Base-by-base conservation (phyloP, 2,888 invertebrate genomes). In the Drosophila meridionalis region DNA sequence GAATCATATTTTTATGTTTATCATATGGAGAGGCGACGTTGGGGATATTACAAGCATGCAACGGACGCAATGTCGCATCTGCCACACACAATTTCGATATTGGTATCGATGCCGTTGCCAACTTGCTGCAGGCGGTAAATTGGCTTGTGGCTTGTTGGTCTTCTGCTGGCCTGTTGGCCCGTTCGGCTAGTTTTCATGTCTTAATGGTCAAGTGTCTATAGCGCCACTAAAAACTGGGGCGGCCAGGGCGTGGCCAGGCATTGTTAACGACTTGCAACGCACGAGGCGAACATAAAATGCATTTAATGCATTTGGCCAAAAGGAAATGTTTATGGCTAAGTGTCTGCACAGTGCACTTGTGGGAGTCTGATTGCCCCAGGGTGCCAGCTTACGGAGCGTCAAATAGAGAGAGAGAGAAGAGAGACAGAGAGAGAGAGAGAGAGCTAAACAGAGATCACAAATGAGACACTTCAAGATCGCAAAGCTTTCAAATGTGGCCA, bases 71-170 rank as follows among this genome's bases (percentile, higher is more conserved):
- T 48, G 59, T 53, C 53, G 73, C 67, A 73, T 57, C 57, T 66
- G 81, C 52, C 52, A 73, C 63, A 76, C 59, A 62, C 82, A 73
- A 69, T 81, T 82, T 74, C 66, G 68, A 69, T 76, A 73, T 73
- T n/a, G 14, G 58, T 20, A 73, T 68, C 73, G 68, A 73, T 73
- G 55, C 36, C 45, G 48, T 45, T 67, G 50, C 58, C 68, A 58
- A 58, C 30, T 47, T 64, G 56, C 63, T 57, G 50, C 57, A 61
- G 50, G 55, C 14, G n/a, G 42, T 42, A 28, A 57, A 30, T 57
- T 58, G 58, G 45, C 45, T 47, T 47, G 42, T 47, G 42, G 48
- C 55, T n/a, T 12, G 68, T 38, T 69, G 69, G 69, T 52, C 52
- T 30, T 11, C 30, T 47, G 63, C 58, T 45, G 55, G 67, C 28